Base-by-base conservation (phyloP, 2,888 invertebrate genomes). In the Caenorhabditis panamensis region DNA sequence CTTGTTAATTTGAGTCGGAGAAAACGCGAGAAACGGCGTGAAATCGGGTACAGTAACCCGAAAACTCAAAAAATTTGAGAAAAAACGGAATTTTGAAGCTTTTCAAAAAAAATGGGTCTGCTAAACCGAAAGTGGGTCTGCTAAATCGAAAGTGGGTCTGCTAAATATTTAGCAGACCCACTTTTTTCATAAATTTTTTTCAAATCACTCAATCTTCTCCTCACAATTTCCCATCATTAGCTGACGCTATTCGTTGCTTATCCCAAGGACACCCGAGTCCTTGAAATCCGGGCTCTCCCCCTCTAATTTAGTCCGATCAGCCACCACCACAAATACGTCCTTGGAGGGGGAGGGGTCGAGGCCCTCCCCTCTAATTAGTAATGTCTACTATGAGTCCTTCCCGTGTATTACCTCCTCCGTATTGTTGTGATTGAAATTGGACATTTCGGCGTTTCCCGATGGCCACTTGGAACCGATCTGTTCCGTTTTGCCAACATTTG, bases 371-470 rank as follows among this genome's bases (percentile, higher is more conserved):
- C 47, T 47, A 47, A 47, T 47, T 47, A 47, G 47, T 47, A 47
- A 47, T 47, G 47, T 47, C 47, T 47, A 47, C 47, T 47, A 47
- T 47, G 47, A 47, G 47, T 47, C 47, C 47, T 1, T 11, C 47
- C 11, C 20, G 8, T 18, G 31, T 18, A 41, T 13, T 41, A n/a
- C n/a, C n/a, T 36, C 36, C 9, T 20, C 47, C 47, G 47, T 18
- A 47, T 47, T 47, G 47, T 47, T 56, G 28, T 56, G 56, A 56
- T 56, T 56, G 56, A 56, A 56, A 31, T 56, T 56, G 56, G 56
- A 56, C 31, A 56, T 56, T 56, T 51, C 20, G 24, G 13, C 31
- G 9, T 31, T 9, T 47, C 18, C 41, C 41, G 41, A n/a, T 31
- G 31, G 9, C 9, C 31, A 31, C 9, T 47, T 2, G 18, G 20